Base-by-base conservation (phyloP, 2,113 vertebrate genomes). In the Cyprinus carpio region DNA sequence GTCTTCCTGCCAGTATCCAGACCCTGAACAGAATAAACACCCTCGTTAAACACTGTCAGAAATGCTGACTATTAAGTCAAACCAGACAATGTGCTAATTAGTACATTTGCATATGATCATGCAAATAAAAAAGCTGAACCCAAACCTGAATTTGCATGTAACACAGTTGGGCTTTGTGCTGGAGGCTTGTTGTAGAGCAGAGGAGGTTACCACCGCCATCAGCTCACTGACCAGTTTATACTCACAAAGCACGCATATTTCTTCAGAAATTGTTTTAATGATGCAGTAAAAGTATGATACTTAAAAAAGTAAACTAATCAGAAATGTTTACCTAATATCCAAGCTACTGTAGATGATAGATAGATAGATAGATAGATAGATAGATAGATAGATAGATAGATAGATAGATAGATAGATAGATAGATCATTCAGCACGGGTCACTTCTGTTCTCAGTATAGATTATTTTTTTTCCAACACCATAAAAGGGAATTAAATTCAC, bases 401-500 rank as follows among this genome's bases (percentile, higher is more conserved):
- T 43, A 43, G 40, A 43, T 43, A 43, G 40, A 43, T 43, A 10
- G 40, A 43, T 43, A 43, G 40, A 40, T 40, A 40, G 40, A 40
- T 40, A 40, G 8, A 40, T 40, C 1, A 11, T 12, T 46, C 10
- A 16, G 25, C 25, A 27, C 13, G 15, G n/a, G 8, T 75, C 72
- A 75, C n/a, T 49, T 75, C 72, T 16, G 43, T 15, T 51, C 13
- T 51, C 43, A 75, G n/a, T 10, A 18, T 25, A 76, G 2, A 46
- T 88, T 87, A 79, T 83, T 84, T 90, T 93, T 89, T 91, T 91
- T 89, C 7, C 87, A 85, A 86, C 88, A 90, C 87, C 89, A 90
- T 89, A 92, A 91, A 92, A 90, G 91, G 89, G 87, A 94, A 93
- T 92, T 91, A 90, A 92, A 93, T 94, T 92, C 90, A 92, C 92